Conservation (phyloP, 1,140 invertebrate genomes). For the Brachionus angularis region DNA sequence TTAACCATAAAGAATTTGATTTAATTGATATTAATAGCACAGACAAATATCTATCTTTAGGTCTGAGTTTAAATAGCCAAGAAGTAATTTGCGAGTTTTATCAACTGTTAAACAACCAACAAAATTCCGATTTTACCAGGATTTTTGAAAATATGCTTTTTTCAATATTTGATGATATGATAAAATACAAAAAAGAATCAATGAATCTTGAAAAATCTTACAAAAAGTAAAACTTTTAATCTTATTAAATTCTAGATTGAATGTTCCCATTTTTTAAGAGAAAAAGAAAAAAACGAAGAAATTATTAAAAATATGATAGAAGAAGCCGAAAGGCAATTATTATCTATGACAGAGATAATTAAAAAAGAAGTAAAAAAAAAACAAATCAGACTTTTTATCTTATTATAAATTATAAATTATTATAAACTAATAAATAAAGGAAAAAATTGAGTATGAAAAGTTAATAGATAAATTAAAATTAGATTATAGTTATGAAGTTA, state of each 20-base stretch:
- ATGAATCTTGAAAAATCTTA: conserved; percentile 1
- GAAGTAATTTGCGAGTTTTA: conserved; percentile 27
- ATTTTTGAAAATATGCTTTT: conserved; percentile 39
- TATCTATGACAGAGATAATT: neutral
- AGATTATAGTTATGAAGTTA: conserved; percentile 1
- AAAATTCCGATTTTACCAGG: neutral
- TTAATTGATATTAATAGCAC: no score
- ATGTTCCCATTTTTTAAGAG: neutral
- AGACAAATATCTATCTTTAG: neutral
- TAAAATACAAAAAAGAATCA: conserved; percentile 12
- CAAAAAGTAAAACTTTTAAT: conserved; percentile 9
- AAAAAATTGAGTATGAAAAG: conserved; percentile 7
- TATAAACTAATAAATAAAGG: neutral
- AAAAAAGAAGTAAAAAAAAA: neutral
- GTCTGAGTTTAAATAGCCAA: neutral
- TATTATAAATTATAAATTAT: neutral
- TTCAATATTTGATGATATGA: conserved; percentile 3
- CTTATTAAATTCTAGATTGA: neutral
- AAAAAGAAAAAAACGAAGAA: conserved; percentile 22
- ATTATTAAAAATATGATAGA: conserved; percentile 39
- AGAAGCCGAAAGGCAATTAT: conserved; percentile 23
- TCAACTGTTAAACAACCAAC: neutral
- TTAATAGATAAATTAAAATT: conserved; percentile 9
- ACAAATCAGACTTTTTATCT: neutral
- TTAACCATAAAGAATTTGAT: no score